A percentile compares a stretch with the other conserved stretches of the same genome.
These are phyloP conservation scores for Todus mexicanus DNA, from an alignment of 2,797 vertebrate genomes.

Conservation along the genomic window DNA sequence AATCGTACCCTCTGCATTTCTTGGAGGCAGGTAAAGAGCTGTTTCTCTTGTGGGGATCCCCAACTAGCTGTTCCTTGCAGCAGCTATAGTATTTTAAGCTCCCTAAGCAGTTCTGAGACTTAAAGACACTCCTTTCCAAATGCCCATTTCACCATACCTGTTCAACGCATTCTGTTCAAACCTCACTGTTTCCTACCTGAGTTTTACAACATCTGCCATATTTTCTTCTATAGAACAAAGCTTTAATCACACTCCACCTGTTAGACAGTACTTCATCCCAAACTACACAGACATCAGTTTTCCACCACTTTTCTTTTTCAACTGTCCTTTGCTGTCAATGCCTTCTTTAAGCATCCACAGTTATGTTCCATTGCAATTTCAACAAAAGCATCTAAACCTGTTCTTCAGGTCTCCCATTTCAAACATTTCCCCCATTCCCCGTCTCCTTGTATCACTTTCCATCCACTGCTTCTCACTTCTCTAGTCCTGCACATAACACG, in stretches of 20 bases:
- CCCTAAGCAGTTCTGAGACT: too few species aligned
- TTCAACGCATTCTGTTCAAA: neutral
- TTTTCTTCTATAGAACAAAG: neutral
- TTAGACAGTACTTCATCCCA: neutral
- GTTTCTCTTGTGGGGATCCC: neutral
- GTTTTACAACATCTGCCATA: neutral
- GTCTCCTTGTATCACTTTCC: neutral
- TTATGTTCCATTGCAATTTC: neutral
- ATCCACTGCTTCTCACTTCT: neutral
- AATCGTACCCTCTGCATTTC: neutral
- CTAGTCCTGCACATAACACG: accelerated
- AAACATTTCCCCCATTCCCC: neutral
- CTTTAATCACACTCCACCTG: neutral
- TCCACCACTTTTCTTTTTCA: neutral
- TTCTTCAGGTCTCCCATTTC: neutral
- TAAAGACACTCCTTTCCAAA: neutral
- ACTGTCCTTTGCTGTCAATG: neutral
- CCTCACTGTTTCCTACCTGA: neutral
- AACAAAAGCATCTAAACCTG: neutral
- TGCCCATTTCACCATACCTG: accelerated
- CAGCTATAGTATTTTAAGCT: neutral
- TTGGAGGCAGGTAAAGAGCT: neutral
- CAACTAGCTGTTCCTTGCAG: neutral
- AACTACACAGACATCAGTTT: neutral
- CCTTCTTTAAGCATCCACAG: neutral